These are phyloP conservation scores for Calephelis virginiensis DNA, from an alignment of 1,140 invertebrate genomes.

Conservation along the genomic window DNA sequence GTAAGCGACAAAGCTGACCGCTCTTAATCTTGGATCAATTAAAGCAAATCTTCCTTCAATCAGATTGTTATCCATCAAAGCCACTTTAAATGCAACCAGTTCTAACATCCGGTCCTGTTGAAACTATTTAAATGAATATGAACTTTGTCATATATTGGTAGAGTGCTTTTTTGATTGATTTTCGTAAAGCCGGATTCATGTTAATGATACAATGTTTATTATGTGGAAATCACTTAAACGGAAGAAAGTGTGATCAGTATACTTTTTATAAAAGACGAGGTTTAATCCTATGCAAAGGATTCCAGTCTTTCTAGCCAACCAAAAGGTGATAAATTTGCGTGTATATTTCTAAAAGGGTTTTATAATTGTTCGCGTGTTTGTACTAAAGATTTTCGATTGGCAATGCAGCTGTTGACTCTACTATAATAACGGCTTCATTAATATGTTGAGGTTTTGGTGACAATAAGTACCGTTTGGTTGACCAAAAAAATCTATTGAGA, in stretches of 20 bases:
- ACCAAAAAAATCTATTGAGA: slow-evolving; percentile 6
- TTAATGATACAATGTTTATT: slow-evolving; percentile 50
- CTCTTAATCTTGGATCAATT: slow-evolving; percentile 38
- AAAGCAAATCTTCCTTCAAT: slow-evolving; percentile 54
- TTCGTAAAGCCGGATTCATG: slow-evolving; percentile 30
- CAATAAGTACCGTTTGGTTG: background rate
- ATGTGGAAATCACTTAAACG: slow-evolving; percentile 53
- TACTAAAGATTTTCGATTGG: slow-evolving; percentile 5
- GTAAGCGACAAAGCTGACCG: slow-evolving; percentile 39
- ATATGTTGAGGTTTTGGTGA: slow-evolving; percentile 8
- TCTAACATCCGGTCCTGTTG: slow-evolving; percentile 52
- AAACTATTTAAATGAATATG: slow-evolving; percentile 18
- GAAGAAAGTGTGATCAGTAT: slow-evolving; percentile 55
- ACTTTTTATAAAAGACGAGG: slow-evolving; percentile 48
- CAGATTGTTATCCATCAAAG: slow-evolving; percentile 65
- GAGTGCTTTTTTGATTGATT: slow-evolving; percentile 11
- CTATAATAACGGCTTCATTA: slow-evolving; percentile 7
- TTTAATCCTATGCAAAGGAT: slow-evolving; percentile 19
- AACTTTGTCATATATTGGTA: slow-evolving; percentile 22
- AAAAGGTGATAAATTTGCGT: slow-evolving; percentile 23
- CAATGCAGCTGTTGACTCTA: slow-evolving; percentile 4
- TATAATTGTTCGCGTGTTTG: slow-evolving; percentile 34
- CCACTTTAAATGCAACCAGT: slow-evolving; percentile 48
- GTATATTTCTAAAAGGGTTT: slow-evolving; percentile 25
- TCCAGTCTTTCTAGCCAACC: slow-evolving; percentile 18